Base-by-base conservation (phyloP, 2,113 vertebrate species). In the Nerophis lumbriciformis region DNA sequence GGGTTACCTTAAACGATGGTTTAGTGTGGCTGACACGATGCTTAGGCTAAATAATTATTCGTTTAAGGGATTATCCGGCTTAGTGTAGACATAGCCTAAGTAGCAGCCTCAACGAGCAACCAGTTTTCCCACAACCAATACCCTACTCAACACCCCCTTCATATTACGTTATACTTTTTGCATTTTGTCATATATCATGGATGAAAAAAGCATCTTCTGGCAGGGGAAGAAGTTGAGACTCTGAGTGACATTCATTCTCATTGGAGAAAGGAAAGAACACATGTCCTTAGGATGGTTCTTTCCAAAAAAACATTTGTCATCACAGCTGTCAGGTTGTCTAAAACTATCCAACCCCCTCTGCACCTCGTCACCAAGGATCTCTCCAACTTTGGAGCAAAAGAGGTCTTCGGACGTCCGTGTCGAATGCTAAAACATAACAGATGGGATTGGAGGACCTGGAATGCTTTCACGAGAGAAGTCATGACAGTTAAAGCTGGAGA, bases 221-320 rank as follows among this genome's bases (percentile, higher is more conserved):
- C 53, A 47, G 60, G 16, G 6, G 28, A 50, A 51, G 21, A 61
- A 59, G 11, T 58, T 59, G 5, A 39, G 21, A 42, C 59, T 71
- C 66, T 58, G 15, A 16, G 6, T 66, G 19, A 49, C 50, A 50
- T 51, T 55, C 48, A 51, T 48, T 61, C 42, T 61, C 37, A 53
- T 48, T 48, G 66, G 28, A 52, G 69, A 59, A 53, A 16, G 47
- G 35, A 37, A 54, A 53, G 21, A 62, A 54, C 13, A 48, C 5
- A 63, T 49, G 16, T 68, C 56, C 47, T 72, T 13, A 3, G 21
- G 19, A 48, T 53, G 48, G 39, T 60, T 72, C 35, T 75, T 54
- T 66, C 38, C 51, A 52, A 50, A 62, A 42, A 60, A 52, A 45
- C 65, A 71, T 76, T 66, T 75, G 72, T 68, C 76, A 58, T 69